Evolutionary conservation across 2,797 vertebrate species (phyloP), one percentile per base, ranked within the genome.

Genomic region (Coccyzus lansbergi): DNA sequence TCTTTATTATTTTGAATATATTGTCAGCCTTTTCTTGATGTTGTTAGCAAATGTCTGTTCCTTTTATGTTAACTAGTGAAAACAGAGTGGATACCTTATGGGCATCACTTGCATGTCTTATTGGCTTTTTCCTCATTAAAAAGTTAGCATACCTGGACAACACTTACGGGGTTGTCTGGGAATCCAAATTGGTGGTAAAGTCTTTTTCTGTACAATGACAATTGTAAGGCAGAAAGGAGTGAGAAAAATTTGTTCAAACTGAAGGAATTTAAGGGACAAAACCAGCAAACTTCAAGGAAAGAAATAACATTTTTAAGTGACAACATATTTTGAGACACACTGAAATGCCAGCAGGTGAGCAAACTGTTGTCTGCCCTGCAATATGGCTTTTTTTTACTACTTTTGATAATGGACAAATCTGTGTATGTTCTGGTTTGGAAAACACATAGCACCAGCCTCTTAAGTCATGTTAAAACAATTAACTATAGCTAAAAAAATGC

Each of bases 31-130:
- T 74, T 93, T 92, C 63, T 90, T 91, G 79, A 86, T 88, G 93
- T 88, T 14, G 83, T 95, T 95, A 91, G 40, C 13, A 92, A 79
- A 86, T 65, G 90, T 88, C 46, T 96, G 71, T 88, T 93, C 20
- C 36, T 95, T 93, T 92, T 78, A 63, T 74, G 42, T 91, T 83
- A 82, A 49, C 38, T 92, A 77, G 36, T 17, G 55, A 58, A 91
- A 91, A 67, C 67, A 65, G 44, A 88, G 60, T 51, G 17, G 8
- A 79, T 40, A 40, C 46, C 63, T 53, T 65, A 44, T n/a, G 48
- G 33, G 19, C 53, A 55, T 88, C 21, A 52, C 31, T 89, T 80
- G 31, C 28, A 38, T 77, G 52, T 68, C 70, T 93, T 81, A 49
- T 31, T 86, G 89, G 44, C 7, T 56, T 83, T 78, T 91, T 67